Evolutionary conservation across 2,113 vertebrate genomes (phyloP), one percentile per base, ranked within the genome.

Genomic region (Heterocephalus glaber): DNA sequence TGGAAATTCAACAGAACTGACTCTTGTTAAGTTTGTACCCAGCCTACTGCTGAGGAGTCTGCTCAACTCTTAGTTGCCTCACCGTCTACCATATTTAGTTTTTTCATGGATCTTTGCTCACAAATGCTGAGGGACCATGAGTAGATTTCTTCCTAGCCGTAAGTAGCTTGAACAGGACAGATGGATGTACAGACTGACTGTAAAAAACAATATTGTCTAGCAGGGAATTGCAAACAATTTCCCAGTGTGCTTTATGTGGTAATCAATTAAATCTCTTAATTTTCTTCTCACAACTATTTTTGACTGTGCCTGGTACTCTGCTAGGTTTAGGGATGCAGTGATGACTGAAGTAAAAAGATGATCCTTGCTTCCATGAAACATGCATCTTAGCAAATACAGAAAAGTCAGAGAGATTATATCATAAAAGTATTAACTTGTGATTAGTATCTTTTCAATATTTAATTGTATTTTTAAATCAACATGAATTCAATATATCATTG

Each of bases 361-460:
- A 24, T 47, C 19, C 13, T 90, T 90, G 22, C 47, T 76, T 80
- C 8, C 3, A 35, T 88, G 58, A 92, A 96, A 92, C 3, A 41
- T 35, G 19, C 26, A 38, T 47, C 28, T 85, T 76, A 52, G 22
- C 26, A 92, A 97, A 86, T 86, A 56, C 9, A 61, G 38, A 86
- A 89, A 92, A 92, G 13, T 76, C 85, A 89, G 85, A 33, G 60
- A 87, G 56, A 88, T 91, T 83, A 58, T 19, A 47, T 76, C 41
- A 38, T 76, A 76, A 88, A 90, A 87, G 38, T 61, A 30, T n/a
- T 66, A 68, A 83, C 16, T 52, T 22, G 87, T 88, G 16, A 76
- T 76, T 60, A 86, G 28, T 38, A 63, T 9, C 35, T 91, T 56
- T 82, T 77, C 22, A 76, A 60, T 87, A 61, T 77, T 96, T 79